Base-by-base conservation (phyloP, 2,797 vertebrate genomes). In the Enteromius trimaculatus region DNA sequence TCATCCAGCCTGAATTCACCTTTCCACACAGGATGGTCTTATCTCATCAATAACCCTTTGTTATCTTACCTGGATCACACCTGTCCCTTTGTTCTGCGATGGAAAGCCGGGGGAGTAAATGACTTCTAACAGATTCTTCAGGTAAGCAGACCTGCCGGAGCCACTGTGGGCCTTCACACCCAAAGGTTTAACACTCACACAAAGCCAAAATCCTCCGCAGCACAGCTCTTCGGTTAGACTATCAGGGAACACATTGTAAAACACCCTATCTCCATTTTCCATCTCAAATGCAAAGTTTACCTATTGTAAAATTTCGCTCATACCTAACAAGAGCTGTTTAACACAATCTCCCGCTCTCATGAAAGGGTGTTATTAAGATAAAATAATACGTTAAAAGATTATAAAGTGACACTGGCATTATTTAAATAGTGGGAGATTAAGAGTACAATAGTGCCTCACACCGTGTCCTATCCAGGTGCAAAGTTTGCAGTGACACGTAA, bases 111-210 rank as follows among this genome's bases (percentile, higher is more conserved):
- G 81, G 81, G 80, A 77, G 72, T 58, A 77, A 82, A 77, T 77
- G 47, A 69, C 81, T 66, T 77, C 21, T 55, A 68, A 76, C 64
- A 82, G 72, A 77, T 77, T 58, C 81, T 55, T 44, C 49, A 77
- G 72, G 81, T 82, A 82, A 78, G 66, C 75, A 83, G 82, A 83
- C 82, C 66, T 17, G n/a, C 16, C 31, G 75, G 82, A 83, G 82
- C 75, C 82, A 55, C 26, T 66, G 6, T 69, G 7, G 64, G 64
- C 51, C 75, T 83, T 83, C 65, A 78, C 82, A 78, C 51, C 64
- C 34, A 76, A 76, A 75, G 79, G 21, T 74, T 74, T 72, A 74
- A 13, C 1, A 34, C 79, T 51, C 26, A 71, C 37, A 51, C 82
- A 64, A 71, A 70, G 65, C 75, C 39, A 49, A 78, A 83, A 69